phyloP scores from a whole-genome alignment of 2,797 vertebrate species.

The Eleutherodactylus coqui region DNA sequence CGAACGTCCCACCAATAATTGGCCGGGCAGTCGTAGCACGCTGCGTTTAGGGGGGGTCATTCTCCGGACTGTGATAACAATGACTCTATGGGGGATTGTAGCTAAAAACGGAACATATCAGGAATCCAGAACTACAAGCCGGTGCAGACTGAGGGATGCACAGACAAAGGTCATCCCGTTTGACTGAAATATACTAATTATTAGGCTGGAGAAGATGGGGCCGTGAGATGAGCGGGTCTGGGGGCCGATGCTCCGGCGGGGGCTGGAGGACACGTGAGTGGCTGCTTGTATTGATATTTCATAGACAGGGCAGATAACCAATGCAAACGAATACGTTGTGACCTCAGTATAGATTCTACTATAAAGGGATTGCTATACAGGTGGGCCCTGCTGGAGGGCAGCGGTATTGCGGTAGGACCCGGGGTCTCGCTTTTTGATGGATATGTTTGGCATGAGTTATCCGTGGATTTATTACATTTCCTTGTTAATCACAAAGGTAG shows the following conservation, averaged over 20 bases:
- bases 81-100: neutral
- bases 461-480: too few relatives aligned
- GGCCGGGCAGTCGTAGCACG: conserved; percentile 12
- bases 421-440: too few relatives aligned
- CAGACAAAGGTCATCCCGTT: neutral
- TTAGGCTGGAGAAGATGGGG: too few relatives aligned
- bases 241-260: neutral
- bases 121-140: neutral
- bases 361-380: too few relatives aligned
- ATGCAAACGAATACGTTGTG: too few relatives aligned
- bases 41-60: conserved; percentile 39
- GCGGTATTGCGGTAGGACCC: too few relatives aligned
- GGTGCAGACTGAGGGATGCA: too few relatives aligned
- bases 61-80: neutral
- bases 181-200: neutral
- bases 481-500: too few relatives aligned
- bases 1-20: conserved; percentile 34
- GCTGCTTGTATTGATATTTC: neutral
- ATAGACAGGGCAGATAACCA: neutral
- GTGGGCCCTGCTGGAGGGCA: too few relatives aligned
- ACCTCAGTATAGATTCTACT: too few relatives aligned
- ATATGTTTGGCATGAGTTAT: too few relatives aligned
- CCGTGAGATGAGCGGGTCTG: neutral
- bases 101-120: neutral
- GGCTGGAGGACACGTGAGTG: neutral